A percentile compares a stretch with the other conserved stretches of the same genome.
Evolutionary conservation across 2,888 invertebrate species (phyloP).

Genomic region (Thereva nobilitata): DNA sequence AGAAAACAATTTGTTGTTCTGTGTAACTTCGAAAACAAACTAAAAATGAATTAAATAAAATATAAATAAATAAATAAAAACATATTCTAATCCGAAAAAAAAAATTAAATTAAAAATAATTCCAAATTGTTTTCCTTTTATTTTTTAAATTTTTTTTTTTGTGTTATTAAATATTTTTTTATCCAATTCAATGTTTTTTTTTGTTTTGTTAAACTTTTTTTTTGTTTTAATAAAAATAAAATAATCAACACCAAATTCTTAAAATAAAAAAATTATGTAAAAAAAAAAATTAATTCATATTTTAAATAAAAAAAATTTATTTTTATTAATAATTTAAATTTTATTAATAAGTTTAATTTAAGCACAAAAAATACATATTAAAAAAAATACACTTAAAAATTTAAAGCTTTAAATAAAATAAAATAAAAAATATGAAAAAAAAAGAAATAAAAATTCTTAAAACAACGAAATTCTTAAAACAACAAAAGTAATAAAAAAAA

Average conservation of each 20-base stretch:
- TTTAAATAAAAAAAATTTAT: not conserved
- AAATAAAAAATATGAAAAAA: no score
- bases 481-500: no score
- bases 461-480: no score
- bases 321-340: not conserved
- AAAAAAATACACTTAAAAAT: no score
- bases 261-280: not conserved
- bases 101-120: not conserved
- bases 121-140: slow-evolving; percentile 13
- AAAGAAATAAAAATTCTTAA: no score
- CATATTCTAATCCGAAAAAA: not conserved
- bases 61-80: slow-evolving; percentile 1
- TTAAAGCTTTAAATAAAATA: no score
- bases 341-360: no score
- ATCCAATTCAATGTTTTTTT: slow-evolving; percentile 1
- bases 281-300: not conserved
- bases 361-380: no score
- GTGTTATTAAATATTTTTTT: slow-evolving; percentile 9
- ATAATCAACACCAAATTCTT: not conserved
- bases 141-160: slow-evolving; percentile 25
- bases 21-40: no score
- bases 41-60: no score
- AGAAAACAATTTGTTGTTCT: no score
- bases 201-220: slow-evolving; percentile 17
- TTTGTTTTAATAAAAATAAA: slow-evolving; percentile 16